A percentile compares a stretch with the other conserved stretches of the same genome.
Evolutionary conservation across 2,888 invertebrate species (phyloP).

Genomic region (Cheilosia soror): DNA sequence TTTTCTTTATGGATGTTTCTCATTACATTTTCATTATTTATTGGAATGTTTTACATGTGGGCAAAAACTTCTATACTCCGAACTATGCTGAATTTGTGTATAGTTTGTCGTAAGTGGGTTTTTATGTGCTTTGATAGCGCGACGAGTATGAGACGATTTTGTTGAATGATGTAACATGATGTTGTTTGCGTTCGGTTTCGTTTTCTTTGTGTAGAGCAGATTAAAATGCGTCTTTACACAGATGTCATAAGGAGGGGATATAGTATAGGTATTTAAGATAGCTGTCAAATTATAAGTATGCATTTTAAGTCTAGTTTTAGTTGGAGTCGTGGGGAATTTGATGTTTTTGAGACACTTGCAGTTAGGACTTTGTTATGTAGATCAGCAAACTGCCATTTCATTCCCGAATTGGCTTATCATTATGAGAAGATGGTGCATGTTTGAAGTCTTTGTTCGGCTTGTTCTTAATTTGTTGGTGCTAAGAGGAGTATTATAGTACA

Average conservation of each 20-base stretch:
- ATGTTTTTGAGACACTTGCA: too few relatives aligned
- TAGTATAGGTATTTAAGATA: too few relatives aligned
- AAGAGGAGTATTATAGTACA: too few relatives aligned
- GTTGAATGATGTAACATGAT: constrained; percentile 21
- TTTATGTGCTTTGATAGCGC: constrained; percentile 26
- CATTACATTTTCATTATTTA: constrained; percentile 83
- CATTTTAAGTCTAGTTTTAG: too few relatives aligned
- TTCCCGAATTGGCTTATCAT: too few relatives aligned
- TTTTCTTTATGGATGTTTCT: constrained; percentile 81
- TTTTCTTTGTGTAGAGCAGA: not conserved
- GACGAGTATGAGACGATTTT: constrained; percentile 10
- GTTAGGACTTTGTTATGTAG: too few relatives aligned
- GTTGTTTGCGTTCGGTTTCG: constrained; percentile 14
- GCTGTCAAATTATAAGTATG: too few relatives aligned
- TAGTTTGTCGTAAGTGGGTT: constrained; percentile 46
- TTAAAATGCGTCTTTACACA: not conserved
- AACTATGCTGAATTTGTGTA: constrained; percentile 31
- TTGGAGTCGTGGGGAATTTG: too few relatives aligned
- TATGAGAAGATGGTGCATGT: too few relatives aligned
- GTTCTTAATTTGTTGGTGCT: too few relatives aligned
- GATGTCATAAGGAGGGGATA: not conserved
- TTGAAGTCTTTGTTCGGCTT: too few relatives aligned
- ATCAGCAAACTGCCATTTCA: too few relatives aligned
- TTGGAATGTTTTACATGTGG: constrained; percentile 78
- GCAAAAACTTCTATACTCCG: constrained; percentile 57